A percentile compares a stretch with the other conserved stretches of the same genome.
Evolutionary conservation across 1,140 invertebrate genomes (phyloP).

Genomic region (Cylas formicarius): DNA sequence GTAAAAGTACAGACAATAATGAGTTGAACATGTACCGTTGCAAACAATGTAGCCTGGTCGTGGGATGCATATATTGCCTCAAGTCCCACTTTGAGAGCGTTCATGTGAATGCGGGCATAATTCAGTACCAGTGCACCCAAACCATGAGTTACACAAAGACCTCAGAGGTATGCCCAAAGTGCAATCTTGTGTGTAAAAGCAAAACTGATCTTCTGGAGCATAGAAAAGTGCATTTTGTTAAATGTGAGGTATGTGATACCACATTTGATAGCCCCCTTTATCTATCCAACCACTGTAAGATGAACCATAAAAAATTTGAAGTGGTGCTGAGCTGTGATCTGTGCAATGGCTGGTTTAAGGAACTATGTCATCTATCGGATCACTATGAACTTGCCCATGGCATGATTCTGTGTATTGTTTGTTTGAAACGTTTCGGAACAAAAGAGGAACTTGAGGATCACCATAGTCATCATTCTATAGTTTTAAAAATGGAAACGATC

Average conservation of each 20-base stretch:
- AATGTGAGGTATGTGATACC: constrained; percentile 23
- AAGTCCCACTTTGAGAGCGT: constrained; percentile 25
- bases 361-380: constrained; percentile 12
- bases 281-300: constrained; percentile 21
- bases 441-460: constrained; percentile 21
- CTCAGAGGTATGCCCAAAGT: constrained; percentile 21
- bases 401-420: constrained; percentile 25
- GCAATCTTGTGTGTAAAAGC: constrained; percentile 20
- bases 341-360: constrained; percentile 20
- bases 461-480: constrained; percentile 23
- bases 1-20: background rate
- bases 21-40: constrained; percentile 15
- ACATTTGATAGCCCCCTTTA: constrained; percentile 21
- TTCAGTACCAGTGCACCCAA: constrained; percentile 23
- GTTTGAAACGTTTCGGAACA: constrained; percentile 21
- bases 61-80: constrained; percentile 22
- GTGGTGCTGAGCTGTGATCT: constrained; percentile 21
- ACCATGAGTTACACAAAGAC: constrained; percentile 13
- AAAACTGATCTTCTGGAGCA: constrained; percentile 21
- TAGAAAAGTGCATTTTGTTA: constrained; percentile 21
- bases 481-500: constrained; percentile 11
- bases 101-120: constrained; percentile 16
- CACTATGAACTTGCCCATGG: constrained; percentile 19
- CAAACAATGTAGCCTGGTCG: constrained; percentile 10
- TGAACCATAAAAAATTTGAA: constrained; percentile 20